Base-by-base conservation (phyloP, 2,888 invertebrate genomes). In the Phengaris alcon region DNA sequence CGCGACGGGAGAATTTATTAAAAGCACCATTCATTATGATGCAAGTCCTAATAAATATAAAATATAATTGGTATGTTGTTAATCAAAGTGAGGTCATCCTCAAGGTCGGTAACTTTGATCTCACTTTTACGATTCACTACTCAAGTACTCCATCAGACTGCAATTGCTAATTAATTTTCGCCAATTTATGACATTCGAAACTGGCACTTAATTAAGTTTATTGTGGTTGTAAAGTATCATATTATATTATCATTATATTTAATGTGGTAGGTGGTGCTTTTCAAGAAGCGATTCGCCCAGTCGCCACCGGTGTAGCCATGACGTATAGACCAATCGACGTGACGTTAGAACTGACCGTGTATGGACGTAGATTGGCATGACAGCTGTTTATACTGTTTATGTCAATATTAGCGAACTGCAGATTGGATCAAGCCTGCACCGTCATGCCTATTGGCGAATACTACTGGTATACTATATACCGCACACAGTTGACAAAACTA, bases 51-150 rank as follows among this genome's bases (percentile, higher is more conserved):
- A 64, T 64, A 64, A 64, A 64, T 64, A 64, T 64, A 35, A 64
- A 64, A 35, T 72, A 72, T 72, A 72, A 52, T 70, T 70, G 48
- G 59, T 59, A 64, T 22, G 64, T 35, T 70, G 70, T 70, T 69
- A 35, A 68, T 68, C 35, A 35, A 12, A 68, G 48, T 48, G 52
- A 52, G 12, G 12, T 52, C 72, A 51, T 8, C 35, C 13, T 52
- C n/a, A 72, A 72, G 72, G 72, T 72, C 52, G 48, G 48, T 48
- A 72, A 52, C 72, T 72, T 72, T 72, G 72, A 72, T 72, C 72
- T 52, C 35, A 51, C 35, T 72, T 72, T 72, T 72, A 72, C 54
- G 72, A 72, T 52, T 51, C 70, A 72, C 44, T 12, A 68, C 72
- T 54, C 6, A 35, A 54, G 52, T 35, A 54, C 54, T 48, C 72